Percentiles rank a stretch among this genome's conserved stretches.
Conservation (phyloP, 2,888 invertebrate genomes). For the Clunio marinus region DNA sequence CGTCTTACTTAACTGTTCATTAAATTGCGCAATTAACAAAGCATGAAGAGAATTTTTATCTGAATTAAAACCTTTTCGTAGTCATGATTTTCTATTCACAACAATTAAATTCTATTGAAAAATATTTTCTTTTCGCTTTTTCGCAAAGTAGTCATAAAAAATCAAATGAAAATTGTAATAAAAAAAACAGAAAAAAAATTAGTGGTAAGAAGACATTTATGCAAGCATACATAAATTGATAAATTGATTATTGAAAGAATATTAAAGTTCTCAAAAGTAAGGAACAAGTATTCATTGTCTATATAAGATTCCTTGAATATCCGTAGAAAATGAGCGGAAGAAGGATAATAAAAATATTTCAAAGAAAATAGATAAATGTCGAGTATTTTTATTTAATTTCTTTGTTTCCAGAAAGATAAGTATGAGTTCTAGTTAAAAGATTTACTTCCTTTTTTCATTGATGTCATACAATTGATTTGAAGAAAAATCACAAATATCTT, state of each 20-base stretch:
- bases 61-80: not conserved
- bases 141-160: not conserved
- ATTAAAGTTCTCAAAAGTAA: not conserved
- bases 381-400: too few relatives aligned
- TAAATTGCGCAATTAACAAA: not conserved
- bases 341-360: not conserved
- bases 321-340: not conserved
- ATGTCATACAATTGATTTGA: too few relatives aligned
- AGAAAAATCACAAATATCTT: too few relatives aligned
- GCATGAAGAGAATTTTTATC: too few relatives aligned
- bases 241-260: not conserved
- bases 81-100: slow-evolving; percentile 10
- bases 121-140: slow-evolving; percentile 4
- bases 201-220: too few relatives aligned
- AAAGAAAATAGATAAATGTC: too few relatives aligned
- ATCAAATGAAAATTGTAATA: not conserved
- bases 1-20: not conserved
- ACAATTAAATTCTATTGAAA: too few relatives aligned
- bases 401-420: too few relatives aligned
- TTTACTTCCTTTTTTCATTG: too few relatives aligned
- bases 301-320: slow-evolving; percentile 1
- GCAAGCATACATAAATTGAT: not conserved
- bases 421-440: too few relatives aligned
- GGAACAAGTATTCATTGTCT: not conserved
- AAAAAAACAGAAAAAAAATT: not conserved